phyloP scores from a whole-genome alignment of 2,113 vertebrate genomes.

The Opisthocomus hoazin region DNA sequence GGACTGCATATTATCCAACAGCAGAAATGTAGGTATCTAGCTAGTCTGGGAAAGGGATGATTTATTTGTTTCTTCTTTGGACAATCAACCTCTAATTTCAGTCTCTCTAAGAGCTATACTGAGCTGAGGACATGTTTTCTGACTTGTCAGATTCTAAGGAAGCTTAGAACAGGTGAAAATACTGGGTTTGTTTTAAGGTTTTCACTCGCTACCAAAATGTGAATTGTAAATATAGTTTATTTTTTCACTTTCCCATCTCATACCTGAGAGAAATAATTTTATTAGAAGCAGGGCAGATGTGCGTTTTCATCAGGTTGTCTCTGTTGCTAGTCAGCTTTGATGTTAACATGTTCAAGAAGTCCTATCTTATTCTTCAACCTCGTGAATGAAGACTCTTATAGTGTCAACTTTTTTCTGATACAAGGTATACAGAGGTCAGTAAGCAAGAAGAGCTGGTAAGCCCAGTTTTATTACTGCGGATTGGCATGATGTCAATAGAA shows the following conservation, averaged over 20 bases:
- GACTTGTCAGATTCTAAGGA: neutral
- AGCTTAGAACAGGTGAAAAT: neutral
- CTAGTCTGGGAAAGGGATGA: neutral
- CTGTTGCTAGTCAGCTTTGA: neutral
- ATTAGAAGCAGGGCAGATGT: neutral
- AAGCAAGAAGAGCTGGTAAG: neutral
- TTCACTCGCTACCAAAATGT: neutral
- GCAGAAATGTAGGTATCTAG: neutral
- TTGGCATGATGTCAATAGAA: neutral
- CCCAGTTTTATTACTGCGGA: neutral
- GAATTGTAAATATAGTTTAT: neutral
- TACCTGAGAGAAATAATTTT: neutral
- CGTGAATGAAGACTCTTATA: neutral
- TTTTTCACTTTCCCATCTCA: neutral
- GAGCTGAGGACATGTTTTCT: neutral
- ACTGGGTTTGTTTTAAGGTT: neutral
- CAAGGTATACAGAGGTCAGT: neutral
- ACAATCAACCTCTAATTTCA: neutral
- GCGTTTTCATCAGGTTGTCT: neutral
- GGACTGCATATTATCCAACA: neutral
- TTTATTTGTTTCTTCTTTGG: neutral
- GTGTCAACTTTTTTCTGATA: neutral
- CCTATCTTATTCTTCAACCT: neutral
- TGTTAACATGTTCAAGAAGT: neutral
- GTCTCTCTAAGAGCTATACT: neutral